Evolutionary conservation across 2,113 vertebrate genomes (phyloP).

Genomic region (Xiphias gladius): DNA sequence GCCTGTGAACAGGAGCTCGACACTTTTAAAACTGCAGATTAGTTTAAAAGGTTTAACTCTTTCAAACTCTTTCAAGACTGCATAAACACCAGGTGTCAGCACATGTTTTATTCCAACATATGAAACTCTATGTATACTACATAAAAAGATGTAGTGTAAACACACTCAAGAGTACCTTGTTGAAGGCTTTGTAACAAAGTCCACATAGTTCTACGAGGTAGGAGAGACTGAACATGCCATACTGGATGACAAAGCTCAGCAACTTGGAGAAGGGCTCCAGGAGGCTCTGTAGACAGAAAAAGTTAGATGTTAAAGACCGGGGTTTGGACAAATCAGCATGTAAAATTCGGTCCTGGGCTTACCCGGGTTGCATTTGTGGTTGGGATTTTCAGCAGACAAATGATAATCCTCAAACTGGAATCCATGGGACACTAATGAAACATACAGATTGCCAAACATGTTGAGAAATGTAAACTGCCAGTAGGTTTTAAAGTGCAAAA

Average conservation of each 20-base stretch:
- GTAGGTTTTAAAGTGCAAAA: slow-evolving; percentile 3
- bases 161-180: slow-evolving; percentile 88
- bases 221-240: slow-evolving; percentile 94
- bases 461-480: not conserved
- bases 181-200: slow-evolving; percentile 96
- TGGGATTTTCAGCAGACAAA: slow-evolving; percentile 98
- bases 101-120: slow-evolving; percentile 7
- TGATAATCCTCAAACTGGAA: slow-evolving; percentile 97
- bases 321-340: slow-evolving; percentile 8
- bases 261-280: slow-evolving; percentile 98
- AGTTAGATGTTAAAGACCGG: slow-evolving; percentile 10
- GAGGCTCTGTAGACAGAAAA: slow-evolving; percentile 88
- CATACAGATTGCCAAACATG: slow-evolving; percentile 8
- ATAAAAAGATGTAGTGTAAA: not conserved
- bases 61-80: slow-evolving; percentile 39
- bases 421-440: slow-evolving; percentile 93
- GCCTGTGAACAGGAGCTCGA: slow-evolving; percentile 54
- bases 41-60: slow-evolving; percentile 63
- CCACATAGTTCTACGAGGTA: slow-evolving; percentile 98
- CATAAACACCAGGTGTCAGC: slow-evolving; percentile 3
- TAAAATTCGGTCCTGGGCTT: slow-evolving; percentile 69
- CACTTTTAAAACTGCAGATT: slow-evolving; percentile 60
- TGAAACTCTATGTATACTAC: not conserved
- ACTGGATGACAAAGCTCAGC: slow-evolving; percentile 98
- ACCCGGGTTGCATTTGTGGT: slow-evolving; percentile 95